Evolutionary conservation across 1,140 invertebrate genomes (phyloP).

Genomic region (Luehdorfia chinensis): DNA sequence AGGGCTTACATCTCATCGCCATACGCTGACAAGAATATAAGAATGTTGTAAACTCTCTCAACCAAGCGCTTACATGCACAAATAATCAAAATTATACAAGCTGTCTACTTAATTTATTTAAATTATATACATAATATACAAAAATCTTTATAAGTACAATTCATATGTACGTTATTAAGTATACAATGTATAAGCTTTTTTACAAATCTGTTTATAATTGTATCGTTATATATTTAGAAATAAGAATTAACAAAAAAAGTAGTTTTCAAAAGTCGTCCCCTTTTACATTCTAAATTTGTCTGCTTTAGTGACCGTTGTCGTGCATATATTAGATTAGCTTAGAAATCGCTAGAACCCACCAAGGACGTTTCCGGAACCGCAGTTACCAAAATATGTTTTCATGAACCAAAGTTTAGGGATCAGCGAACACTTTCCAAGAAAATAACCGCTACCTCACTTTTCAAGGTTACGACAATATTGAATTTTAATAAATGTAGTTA

Average conservation of each 20-base stretch:
- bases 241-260: constrained; percentile 41
- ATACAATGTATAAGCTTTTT: constrained; percentile 61
- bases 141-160: constrained; percentile 52
- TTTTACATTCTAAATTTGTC: constrained; percentile 1
- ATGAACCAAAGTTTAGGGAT: constrained; percentile 28
- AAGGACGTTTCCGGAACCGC: constrained; percentile 13
- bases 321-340: constrained; percentile 56
- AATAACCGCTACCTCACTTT: constrained; percentile 41
- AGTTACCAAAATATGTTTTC: constrained; percentile 17
- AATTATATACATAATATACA: constrained; percentile 36
- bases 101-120: constrained; percentile 49
- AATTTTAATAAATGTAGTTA: constrained; percentile 31
- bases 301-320: constrained; percentile 42
- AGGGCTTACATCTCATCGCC: constrained; percentile 80
- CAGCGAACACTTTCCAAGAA: constrained; percentile 23
- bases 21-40: constrained; percentile 79
- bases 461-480: constrained; percentile 28
- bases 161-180: constrained; percentile 41
- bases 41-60: constrained; percentile 73
- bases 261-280: constrained; percentile 15
- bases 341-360: constrained; percentile 66
- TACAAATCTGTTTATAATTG: constrained; percentile 59
- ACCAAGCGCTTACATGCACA: constrained; percentile 51
- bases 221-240: constrained; percentile 34
- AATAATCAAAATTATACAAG: constrained; percentile 39